Base-by-base conservation (phyloP, 2,797 vertebrate species). In the Gastrophryne carolinensis region DNA sequence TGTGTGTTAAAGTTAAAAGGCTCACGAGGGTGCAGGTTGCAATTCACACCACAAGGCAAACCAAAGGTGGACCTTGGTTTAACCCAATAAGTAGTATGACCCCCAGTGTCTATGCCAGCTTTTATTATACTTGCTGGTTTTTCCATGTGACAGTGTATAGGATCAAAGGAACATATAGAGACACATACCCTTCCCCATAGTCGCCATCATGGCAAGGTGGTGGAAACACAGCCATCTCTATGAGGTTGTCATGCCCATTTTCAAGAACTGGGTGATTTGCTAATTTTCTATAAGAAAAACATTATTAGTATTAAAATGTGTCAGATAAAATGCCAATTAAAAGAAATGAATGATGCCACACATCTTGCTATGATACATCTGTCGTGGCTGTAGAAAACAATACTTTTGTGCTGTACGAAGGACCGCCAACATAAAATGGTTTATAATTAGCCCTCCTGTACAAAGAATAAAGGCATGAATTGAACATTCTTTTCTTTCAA, bases 171-270 rank as follows among this genome's bases (percentile, higher is more conserved):
- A 86, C 80, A 85, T 81, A 84, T 79, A 86, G 85, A 88, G 79
- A 84, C 84, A 91, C 89, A 72, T 91, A 91, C 88, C 90, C 89
- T 83, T 89, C 89, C 89, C 84, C 84, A 86, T 77, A 77, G 74
- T 69, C 58, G 66, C 83, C 89, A 86, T 90, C 85, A 73, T 90
- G 89, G 86, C 88, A 89, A 84, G 87, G 86, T 84, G 89, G 90
- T 83, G 90, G 86, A 85, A 91, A 90, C 81, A 89, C 89, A 89
- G 91, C 89, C 90, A 92, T 92, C 89, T 91, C 87, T 90, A 91
- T 91, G 82, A 91, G 88, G 87, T 70, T 89, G 87, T 90, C 90
- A 89, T 91, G 89, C 86, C 88, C 89, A 87, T 90, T 91, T 89
- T 90, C 87, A 81, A 90, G 88, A 88, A 89, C 86, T 86, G 89